Conservation (phyloP, 2,888 invertebrate species). For the Nomada fucata region DNA sequence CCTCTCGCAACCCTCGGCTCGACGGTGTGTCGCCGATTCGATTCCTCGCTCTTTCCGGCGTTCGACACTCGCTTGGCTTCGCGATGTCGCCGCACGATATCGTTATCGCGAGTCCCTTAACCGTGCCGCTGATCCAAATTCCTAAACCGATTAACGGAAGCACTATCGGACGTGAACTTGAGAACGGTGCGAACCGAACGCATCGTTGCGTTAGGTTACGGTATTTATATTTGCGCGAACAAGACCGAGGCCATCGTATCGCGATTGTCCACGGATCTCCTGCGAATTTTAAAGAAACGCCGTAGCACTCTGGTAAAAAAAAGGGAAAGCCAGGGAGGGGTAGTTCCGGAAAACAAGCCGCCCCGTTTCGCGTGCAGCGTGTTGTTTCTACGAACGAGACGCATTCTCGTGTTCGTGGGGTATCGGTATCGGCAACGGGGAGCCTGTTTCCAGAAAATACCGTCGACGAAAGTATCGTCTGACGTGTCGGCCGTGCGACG, state of each 20-base stretch:
- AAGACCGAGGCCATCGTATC: too few relatives aligned
- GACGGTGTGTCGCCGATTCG: neutral
- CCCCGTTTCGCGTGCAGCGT: neutral
- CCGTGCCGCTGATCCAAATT: constrained; percentile 25
- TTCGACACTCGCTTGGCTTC: constrained; percentile 36
- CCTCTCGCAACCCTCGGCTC: neutral
- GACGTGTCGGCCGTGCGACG: constrained; percentile 10
- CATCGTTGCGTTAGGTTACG: too few relatives aligned
- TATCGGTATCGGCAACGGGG: neutral
- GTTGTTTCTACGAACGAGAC: too few relatives aligned
- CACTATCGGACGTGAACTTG: constrained; percentile 8
- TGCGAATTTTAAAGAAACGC: too few relatives aligned
- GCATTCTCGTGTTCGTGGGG: too few relatives aligned
- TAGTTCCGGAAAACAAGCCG: neutral
- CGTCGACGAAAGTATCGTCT: constrained; percentile 36
- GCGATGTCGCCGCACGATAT: constrained; percentile 17
- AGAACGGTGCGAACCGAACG: neutral
- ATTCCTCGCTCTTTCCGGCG: neutral
- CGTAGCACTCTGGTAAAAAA: too few relatives aligned
- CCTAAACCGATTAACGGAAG: constrained; percentile 44
- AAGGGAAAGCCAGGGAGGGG: too few relatives aligned
- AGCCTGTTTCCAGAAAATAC: constrained; percentile 16
- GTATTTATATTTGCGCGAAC: too few relatives aligned
- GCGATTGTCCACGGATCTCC: too few relatives aligned
- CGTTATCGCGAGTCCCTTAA: neutral